Base-by-base conservation (phyloP, 1,140 invertebrate species). In the Psix sp. region DNA sequence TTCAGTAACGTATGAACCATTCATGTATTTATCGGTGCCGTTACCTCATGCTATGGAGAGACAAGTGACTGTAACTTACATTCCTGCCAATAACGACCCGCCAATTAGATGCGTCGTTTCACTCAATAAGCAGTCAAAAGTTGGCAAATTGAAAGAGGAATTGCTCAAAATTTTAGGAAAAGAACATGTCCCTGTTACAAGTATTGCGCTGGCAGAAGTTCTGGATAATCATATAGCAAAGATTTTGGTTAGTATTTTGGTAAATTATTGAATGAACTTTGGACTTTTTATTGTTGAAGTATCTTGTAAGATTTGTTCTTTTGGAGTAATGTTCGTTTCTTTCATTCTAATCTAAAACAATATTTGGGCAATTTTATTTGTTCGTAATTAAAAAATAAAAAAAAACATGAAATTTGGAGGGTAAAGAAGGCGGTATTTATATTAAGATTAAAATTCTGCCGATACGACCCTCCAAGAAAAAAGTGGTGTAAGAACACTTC, bases 21-120 rank as follows among this genome's bases (percentile, higher is more conserved):
- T 93, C 70, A 93, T 93, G 91, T 93, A 93, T 80, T 85, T 93
- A 2, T 92, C 92, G 11, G 89, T 93, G 26, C 92, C 92, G 5
- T 82, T 93, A 48, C 92, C 92, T 36, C 88, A 90, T 73, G 91
- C 91, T 10, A 90, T 91, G 87, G 90, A 93, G 76, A 87, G 89
- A 57, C 91, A 92, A 80, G 82, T 93, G 52, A 91, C 84, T 77
- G 87, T 92, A 14, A 90, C 89, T n/a, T 91, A 89, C 78, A 84
- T 92, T 70, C 86, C 89, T 59, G 83, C 86, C 14, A 88, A 83
- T 48, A 82, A 82, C 26, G 81, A 77, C 14, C 67, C 84, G 13
- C 88, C 90, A 3, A 79, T 88, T 1, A 84, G 88, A 21, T 90
- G 90, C 54, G 84, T 91, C 15, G 70, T 93, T 15, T 91, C 89